phyloP scores from a whole-genome alignment of 2,888 invertebrate species.

The Dasysyrphus albostriatus region DNA sequence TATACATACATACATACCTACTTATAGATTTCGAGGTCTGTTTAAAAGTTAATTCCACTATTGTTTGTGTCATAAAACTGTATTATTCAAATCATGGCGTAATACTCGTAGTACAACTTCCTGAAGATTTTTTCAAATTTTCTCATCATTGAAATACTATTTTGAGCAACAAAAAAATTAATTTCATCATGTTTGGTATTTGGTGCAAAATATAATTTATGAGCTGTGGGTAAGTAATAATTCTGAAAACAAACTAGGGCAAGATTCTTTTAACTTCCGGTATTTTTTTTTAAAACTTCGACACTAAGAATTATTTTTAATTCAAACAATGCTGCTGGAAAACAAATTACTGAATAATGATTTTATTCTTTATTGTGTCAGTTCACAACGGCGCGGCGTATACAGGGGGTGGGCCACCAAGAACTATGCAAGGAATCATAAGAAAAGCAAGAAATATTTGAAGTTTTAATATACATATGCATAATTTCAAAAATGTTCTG shows the following conservation, averaged over 20 bases:
- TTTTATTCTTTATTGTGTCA: no score
- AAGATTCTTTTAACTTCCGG: not conserved
- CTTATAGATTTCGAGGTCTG: slow-evolving; percentile 29
- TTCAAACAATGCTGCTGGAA: no score
- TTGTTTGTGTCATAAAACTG: slow-evolving; percentile 31
- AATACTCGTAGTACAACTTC: not conserved
- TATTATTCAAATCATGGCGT: slow-evolving; percentile 19
- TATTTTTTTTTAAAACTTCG: not conserved
- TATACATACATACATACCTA: not conserved
- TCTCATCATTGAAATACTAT: slow-evolving; percentile 24
- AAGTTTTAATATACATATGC: no score
- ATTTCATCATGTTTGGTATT: slow-evolving; percentile 25
- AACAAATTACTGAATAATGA: no score
- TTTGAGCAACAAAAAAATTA: slow-evolving; percentile 7
- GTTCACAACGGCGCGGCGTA: no score
- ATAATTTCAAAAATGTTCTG: no score
- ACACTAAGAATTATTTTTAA: no score
- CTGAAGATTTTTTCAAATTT: slow-evolving; percentile 7
- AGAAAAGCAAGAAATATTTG: no score
- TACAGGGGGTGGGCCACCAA: no score
- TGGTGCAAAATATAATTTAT: not conserved
- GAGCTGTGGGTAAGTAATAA: not conserved
- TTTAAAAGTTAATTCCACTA: slow-evolving; percentile 12
- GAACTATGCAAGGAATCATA: no score
- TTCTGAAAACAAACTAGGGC: not conserved